Evolutionary conservation across 1,140 invertebrate species (phyloP).

Genomic region (Gonioctena quinquepunctata): DNA sequence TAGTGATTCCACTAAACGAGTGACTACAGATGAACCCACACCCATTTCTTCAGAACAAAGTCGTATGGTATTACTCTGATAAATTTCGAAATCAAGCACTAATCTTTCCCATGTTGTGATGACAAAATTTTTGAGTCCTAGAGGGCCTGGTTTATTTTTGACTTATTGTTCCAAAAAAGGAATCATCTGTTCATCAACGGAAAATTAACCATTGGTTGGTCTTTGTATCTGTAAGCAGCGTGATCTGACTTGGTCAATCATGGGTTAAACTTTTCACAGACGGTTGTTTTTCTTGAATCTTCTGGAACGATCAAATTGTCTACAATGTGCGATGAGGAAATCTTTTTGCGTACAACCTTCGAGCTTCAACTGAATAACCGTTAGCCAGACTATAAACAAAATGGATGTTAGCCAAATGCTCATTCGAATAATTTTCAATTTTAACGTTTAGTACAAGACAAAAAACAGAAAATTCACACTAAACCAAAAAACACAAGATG

Average conservation of each 20-base stretch:
- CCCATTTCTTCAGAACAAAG: neutral
- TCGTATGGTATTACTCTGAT: neutral
- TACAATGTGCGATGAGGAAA: no score
- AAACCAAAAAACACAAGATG: no score
- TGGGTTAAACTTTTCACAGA: slow-evolving; percentile 11
- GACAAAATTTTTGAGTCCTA: neutral
- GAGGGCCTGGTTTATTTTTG: slow-evolving; percentile 21
- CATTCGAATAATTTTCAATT: no score
- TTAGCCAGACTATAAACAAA: no score
- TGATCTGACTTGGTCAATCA: slow-evolving; percentile 6
- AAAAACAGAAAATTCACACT: no score
- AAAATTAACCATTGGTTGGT: neutral
- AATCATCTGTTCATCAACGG: slow-evolving; percentile 40
- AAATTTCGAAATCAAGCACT: neutral
- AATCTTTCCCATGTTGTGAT: neutral
- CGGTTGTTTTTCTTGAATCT: neutral
- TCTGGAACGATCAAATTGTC: neutral
- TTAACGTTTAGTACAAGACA: no score
- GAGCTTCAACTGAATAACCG: no score
- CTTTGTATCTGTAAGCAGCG: neutral
- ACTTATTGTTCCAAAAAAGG: slow-evolving; percentile 26
- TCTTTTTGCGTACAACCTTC: no score
- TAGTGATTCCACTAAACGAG: neutral
- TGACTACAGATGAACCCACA: neutral
- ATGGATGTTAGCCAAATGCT: no score